phyloP scores from a whole-genome alignment of 2,888 invertebrate species.

The Nemurella pictetii region DNA sequence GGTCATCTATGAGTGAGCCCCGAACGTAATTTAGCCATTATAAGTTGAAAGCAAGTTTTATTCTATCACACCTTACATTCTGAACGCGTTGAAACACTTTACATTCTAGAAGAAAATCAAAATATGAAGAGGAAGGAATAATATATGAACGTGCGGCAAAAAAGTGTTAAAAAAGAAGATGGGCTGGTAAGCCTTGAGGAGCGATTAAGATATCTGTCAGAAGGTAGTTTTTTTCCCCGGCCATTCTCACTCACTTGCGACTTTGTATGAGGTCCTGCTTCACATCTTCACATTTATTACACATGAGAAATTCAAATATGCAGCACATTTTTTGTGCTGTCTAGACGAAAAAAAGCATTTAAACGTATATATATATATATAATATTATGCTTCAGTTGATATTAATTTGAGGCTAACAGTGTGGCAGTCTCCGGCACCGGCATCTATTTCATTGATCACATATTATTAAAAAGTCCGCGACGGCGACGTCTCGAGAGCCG shows the following conservation, averaged over 20 bases:
- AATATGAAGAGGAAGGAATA: not conserved
- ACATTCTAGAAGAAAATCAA: not conserved
- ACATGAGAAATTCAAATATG: not conserved
- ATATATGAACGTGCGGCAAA: not conserved
- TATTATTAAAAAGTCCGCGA: not conserved
- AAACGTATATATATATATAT: not conserved
- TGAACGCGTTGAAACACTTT: not conserved
- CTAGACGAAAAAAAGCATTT: not conserved
- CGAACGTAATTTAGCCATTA: not conserved
- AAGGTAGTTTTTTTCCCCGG: not conserved
- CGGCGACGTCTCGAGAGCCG: too few relatives aligned
- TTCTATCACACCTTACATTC: not conserved
- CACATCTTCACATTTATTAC: not conserved
- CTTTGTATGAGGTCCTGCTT: not conserved
- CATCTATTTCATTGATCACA: not conserved
- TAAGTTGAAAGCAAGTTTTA: not conserved
- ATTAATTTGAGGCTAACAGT: not conserved
- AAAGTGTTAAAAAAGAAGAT: not conserved
- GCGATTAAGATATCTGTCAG: not conserved
- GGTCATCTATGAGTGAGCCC: not conserved
- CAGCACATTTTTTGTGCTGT: not conserved
- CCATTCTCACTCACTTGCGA: not conserved
- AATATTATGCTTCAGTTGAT: not conserved
- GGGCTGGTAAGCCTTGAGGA: not conserved
- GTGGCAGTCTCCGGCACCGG: not conserved